Percentiles rank a stretch among this genome's conserved stretches.
Conservation (phyloP, 2,797 vertebrate genomes). For the Chiroxiphia lanceolata region DNA sequence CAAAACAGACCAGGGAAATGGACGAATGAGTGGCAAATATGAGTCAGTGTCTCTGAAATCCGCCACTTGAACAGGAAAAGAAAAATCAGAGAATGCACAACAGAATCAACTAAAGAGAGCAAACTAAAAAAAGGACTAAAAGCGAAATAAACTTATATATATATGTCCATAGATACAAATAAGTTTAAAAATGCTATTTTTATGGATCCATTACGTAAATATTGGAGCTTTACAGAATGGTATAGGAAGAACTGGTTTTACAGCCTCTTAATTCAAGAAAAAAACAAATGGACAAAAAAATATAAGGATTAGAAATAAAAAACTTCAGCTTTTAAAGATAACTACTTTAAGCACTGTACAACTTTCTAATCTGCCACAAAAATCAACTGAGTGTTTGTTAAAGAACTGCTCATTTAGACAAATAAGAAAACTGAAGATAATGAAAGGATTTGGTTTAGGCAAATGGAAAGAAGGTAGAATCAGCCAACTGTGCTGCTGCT, state of each 20-base stretch:
- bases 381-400: not conserved
- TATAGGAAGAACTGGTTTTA: not conserved
- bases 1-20: not conserved
- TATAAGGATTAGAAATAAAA: not conserved
- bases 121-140: not conserved
- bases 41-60: not conserved
- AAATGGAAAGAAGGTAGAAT: not conserved
- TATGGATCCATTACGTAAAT: not conserved
- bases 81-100: not conserved
- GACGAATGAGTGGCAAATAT: not conserved
- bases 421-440: not conserved
- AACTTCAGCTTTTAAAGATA: not conserved
- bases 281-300: not conserved
- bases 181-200: not conserved
- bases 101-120: not conserved
- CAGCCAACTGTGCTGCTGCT: not conserved
- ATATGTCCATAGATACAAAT: fast-evolving
- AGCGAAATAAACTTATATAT: not conserved
- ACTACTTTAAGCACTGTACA: not conserved
- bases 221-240: not conserved
- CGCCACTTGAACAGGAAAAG: not conserved
- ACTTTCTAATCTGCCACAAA: not conserved
- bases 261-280: not conserved
- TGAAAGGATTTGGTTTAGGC: not conserved
- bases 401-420: not conserved